Evolutionary conservation across 2,888 invertebrate species (phyloP), one percentile per base, ranked within the genome.

Genomic region (Scaptomyza caliginosa): DNA sequence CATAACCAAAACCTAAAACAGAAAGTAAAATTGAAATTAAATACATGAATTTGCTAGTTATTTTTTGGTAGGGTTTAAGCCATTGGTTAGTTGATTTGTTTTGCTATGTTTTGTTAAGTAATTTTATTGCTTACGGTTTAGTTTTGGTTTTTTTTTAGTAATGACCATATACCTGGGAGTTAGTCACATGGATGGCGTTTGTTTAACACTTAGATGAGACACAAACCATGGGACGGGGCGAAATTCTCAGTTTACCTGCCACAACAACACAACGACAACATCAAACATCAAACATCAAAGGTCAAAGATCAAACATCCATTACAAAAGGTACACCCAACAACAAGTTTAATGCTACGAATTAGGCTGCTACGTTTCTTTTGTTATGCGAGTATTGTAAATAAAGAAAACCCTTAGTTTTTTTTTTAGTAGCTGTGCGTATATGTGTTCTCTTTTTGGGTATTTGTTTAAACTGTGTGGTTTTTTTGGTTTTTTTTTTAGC

Each of bases 1-100:
- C 86, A 85, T 85, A 88, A 77, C 81, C 86, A 73, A 84, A 82
- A 88, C 86, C 88, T 88, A 88, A 78, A 88, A 77, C 77, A 69
- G 72, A 85, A 74, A 77, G 68, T 38, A 75, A 76, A 58, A 57
- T 56, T 8, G 39, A 43, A 43, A 74, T 73, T 67, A 64, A 67
- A 52, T 59, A 50, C 57, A 77, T 74, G 64, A 46, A 74, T 66
- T 74, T 45, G 24, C 51, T 62, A 42, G 26, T 34, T 48, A 16
- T 42, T 50, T 42, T 50, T 60, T 11, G 45, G 17, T 19, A 28
- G 48, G 62, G 43, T 13, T 32, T 43, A 60, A 43, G 48, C 70
- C 34, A 43, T 74, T 70, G 52, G 55, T 24, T 49, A 28, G 21
- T 17, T 21, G 10, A 36, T 55, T 17, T 7, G 51, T n/a, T 7